A percentile compares a stretch with the other conserved stretches of the same genome.
phyloP scores from a whole-genome alignment of 2,888 invertebrate genomes.

The Stegophylla sp. region DNA sequence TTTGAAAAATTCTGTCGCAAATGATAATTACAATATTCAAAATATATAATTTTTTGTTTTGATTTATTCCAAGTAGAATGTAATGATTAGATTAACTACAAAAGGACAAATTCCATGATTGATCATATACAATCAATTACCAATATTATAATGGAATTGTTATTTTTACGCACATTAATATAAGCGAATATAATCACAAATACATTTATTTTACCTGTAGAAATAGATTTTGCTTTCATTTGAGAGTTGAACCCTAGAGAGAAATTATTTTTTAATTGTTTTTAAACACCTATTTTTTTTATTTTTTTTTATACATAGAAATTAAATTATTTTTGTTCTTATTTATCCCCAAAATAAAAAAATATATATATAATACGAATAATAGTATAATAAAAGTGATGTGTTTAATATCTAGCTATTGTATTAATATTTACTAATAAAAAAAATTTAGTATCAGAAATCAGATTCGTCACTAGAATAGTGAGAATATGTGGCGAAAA shows the following conservation, averaged over 20 bases:
- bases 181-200: neutral
- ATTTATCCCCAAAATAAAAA: neutral
- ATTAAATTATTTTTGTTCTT: neutral
- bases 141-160: constrained; percentile 42
- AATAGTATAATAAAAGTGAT: no score
- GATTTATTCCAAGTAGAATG: constrained; percentile 20
- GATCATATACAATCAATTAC: neutral
- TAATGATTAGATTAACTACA: constrained; percentile 32
- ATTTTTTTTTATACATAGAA: no score
- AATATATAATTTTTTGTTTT: neutral
- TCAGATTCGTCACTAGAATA: no score
- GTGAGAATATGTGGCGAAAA: no score
- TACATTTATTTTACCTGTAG: constrained; percentile 42
- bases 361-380: no score
- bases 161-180: neutral
- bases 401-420: no score
- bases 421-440: no score
- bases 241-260: constrained; percentile 49
- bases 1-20: neutral
- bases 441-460: no score
- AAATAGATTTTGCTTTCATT: constrained; percentile 46
- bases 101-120: constrained; percentile 16
- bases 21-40: neutral
- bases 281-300: neutral
- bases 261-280: constrained; percentile 13